phyloP scores from a whole-genome alignment of 2,113 vertebrate genomes.

The Elachura formosa region DNA sequence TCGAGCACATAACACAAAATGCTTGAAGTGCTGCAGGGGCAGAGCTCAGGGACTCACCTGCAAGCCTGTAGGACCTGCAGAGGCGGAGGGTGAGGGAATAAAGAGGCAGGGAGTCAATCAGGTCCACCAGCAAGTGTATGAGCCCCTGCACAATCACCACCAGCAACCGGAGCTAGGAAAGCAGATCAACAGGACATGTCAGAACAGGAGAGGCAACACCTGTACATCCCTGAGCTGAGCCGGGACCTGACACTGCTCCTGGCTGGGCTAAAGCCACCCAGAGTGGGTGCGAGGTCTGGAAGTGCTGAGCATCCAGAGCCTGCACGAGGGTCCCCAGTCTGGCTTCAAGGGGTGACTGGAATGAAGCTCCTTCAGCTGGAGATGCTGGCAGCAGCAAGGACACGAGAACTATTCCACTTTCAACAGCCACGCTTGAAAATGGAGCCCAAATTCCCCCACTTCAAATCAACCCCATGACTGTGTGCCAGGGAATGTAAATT shows the following conservation, averaged over 20 bases:
- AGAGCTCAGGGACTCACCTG: constrained; percentile 72
- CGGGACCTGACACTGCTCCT: not conserved
- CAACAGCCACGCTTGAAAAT: not conserved
- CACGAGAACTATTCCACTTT: not conserved
- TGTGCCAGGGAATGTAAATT: not conserved
- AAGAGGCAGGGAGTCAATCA: constrained; percentile 90
- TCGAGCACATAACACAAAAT: not conserved
- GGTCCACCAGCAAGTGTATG: constrained; percentile 84
- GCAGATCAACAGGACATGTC: not conserved
- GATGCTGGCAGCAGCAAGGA: not conserved
- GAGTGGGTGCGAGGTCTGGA: not conserved
- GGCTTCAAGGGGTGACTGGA: not conserved
- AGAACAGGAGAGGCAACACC: not conserved
- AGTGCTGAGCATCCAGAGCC: not conserved
- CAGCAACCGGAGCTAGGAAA: constrained; percentile 84
- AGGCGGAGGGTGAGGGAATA: constrained; percentile 85
- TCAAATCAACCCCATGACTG: not conserved
- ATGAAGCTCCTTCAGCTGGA: not conserved
- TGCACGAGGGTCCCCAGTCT: not conserved
- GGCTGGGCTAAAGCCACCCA: not conserved
- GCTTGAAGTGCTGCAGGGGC: not conserved
- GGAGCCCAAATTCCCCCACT: not conserved
- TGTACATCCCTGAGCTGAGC: not conserved
- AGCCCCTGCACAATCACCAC: constrained; percentile 90
- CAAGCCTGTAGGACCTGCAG: constrained; percentile 85